Evolutionary conservation across 2,888 invertebrate genomes (phyloP).

Genomic region (Aleiodes alternator): DNA sequence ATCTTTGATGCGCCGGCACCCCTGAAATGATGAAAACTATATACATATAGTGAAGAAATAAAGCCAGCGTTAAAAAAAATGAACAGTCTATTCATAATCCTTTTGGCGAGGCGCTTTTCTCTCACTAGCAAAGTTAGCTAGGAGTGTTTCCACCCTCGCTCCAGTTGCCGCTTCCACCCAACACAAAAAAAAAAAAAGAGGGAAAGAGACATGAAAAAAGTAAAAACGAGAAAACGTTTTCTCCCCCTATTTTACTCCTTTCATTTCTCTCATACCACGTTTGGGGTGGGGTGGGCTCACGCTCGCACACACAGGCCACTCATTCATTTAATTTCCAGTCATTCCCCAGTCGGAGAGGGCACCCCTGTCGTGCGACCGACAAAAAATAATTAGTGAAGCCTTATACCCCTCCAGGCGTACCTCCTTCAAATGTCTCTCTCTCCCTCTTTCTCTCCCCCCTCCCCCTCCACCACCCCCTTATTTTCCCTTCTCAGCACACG

Average conservation of each 20-base stretch:
- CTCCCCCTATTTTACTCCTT: conserved; percentile 47
- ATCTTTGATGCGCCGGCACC: not conserved
- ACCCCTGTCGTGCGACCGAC: conserved; percentile 73
- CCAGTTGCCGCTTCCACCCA: conserved; percentile 44
- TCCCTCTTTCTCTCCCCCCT: conserved; percentile 47
- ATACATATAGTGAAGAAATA: conserved; percentile 6
- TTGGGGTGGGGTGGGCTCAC: conserved; percentile 39
- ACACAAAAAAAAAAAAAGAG: not conserved
- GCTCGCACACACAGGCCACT: conserved; percentile 62
- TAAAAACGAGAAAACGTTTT: conserved; percentile 32
- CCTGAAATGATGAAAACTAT: not conserved
- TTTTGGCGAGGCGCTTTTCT: conserved; percentile 53
- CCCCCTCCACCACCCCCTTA: conserved; percentile 52
- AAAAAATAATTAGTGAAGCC: conserved; percentile 76
- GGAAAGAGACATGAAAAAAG: conserved; percentile 36
- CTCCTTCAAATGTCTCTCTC: conserved; percentile 51
- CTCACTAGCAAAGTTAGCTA: conserved; percentile 29
- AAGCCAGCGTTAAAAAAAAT: conserved; percentile 54
- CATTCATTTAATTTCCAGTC: conserved; percentile 74
- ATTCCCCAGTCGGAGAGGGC: conserved; percentile 66
- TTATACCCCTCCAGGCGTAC: conserved; percentile 65
- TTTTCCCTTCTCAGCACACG: conserved; percentile 18
- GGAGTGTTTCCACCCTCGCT: conserved; percentile 43
- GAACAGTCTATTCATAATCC: conserved; percentile 65
- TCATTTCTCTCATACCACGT: conserved; percentile 35